phyloP scores from a whole-genome alignment of 2,113 vertebrate species.

The Hipposideros armiger region DNA sequence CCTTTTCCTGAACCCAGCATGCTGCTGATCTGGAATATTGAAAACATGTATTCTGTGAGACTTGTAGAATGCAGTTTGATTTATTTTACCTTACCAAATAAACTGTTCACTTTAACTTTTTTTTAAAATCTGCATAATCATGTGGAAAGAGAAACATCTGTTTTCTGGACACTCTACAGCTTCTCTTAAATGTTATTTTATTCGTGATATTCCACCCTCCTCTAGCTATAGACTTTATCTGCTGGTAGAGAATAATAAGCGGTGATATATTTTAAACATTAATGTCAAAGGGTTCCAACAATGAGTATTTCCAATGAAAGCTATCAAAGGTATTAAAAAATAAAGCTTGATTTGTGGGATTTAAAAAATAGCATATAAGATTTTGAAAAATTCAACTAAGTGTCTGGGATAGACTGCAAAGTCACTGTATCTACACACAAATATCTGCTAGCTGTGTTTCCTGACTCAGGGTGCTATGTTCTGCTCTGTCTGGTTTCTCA shows the following conservation, averaged over 20 bases:
- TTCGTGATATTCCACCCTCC: neutral
- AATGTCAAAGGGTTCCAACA: neutral
- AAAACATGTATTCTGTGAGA: neutral
- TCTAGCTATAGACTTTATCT: neutral
- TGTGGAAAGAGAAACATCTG: neutral
- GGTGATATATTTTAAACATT: neutral
- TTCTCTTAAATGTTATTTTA: neutral
- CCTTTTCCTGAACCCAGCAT: conserved; percentile 31
- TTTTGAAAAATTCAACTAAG: neutral
- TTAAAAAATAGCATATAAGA: neutral
- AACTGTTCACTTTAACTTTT: neutral
- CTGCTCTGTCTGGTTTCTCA: neutral
- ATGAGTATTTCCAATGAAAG: neutral
- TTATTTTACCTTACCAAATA: conserved; percentile 46
- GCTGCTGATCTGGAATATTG: conserved; percentile 40
- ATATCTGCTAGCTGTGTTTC: neutral
- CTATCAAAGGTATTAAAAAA: neutral
- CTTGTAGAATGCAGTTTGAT: neutral
- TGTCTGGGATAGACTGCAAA: neutral
- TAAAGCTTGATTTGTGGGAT: neutral
- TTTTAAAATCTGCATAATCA: neutral
- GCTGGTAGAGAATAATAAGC: neutral
- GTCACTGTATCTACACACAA: neutral
- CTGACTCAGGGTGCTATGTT: neutral
- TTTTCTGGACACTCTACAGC: neutral